Base-by-base conservation (phyloP, 2,113 vertebrate genomes). In the Chinchilla lanigera region DNA sequence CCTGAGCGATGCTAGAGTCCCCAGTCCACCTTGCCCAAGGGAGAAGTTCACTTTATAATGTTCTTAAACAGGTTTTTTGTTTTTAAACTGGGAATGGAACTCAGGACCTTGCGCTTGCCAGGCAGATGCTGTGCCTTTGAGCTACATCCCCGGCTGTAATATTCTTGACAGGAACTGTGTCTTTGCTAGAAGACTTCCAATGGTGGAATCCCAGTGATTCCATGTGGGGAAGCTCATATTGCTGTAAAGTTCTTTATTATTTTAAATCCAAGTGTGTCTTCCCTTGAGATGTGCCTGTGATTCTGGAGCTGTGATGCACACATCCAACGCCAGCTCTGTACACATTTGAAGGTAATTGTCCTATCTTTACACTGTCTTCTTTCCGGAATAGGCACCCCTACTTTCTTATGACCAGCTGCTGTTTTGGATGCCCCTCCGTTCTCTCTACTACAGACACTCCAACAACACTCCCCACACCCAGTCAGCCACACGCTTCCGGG, bases 211-310 rank as follows among this genome's bases (percentile, higher is more conserved):
- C n/a, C 50, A 93, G 11, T 58, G 35, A 95, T 47, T 90, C 52
- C 14, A 58, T 50, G 12, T 87, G 83, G 78, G 58, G 41, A 61
- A 89, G 44, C 58, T 95, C 41, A 71, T 52, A 89, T 16, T 65
- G 35, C 38, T 83, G 20, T 28, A 71, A 95, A 54, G 50, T 75
- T 93, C 67, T 56, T 94, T 52, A 60, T 81, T 75, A 86, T 44
- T 86, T 54, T 88, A 33, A 89, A 60, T 78, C 41, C 47, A 90
- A 96, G 69, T 24, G 52, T 13, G 33, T 82, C 77, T 80, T 93
- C 52, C 69, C 65, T 0, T 44, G 81, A 87, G 33, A 95, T 69
- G 20, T 22, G 26, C 33, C 26, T 67, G 6, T 30, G 83, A 44
- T 75, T 65, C 2, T 44, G 41, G 20, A 67, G 65, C 41, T 80